Evolutionary conservation across 2,888 invertebrate species (phyloP), one percentile per base, ranked within the genome.

Genomic region (Ochropleura leucogaster): DNA sequence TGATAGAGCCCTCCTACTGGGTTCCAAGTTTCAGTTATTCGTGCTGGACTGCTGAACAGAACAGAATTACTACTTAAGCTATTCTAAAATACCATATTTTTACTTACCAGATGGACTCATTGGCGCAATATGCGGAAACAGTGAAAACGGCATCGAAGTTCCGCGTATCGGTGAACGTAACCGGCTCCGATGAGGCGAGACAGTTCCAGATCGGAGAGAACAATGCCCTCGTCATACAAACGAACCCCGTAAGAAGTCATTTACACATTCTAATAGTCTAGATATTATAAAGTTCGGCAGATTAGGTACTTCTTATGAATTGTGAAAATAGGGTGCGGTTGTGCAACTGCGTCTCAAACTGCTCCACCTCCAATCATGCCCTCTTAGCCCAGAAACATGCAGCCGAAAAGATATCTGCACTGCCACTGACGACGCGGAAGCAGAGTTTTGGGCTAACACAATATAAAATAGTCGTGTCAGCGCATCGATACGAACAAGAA

Each of bases 151-250:
- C 94, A 0, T 94, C 92, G 7, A 96, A 96, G 79, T 82, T 96
- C 30, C 91, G 96, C 64, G 88, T 96, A 62, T 92, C 95, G 0
- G 94, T 95, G 44, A 95, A 95, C 72, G 94, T 95, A 6, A 93
- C 93, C 6, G 94, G 93, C 1, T 93, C 93, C 1, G 96, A 97
- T 68, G 97, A 96, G 82, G 91, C 94, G 30, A 95, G 96, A 55
- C 96, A 97, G 77, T 97, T 98, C 89, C 98, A 97, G 85, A 97
- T 99, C 10, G 98, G 97, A 88, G 97, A 97, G 68, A 97, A 98
- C 77, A 99, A 98, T 89, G 97, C 98, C 0, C 97, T 99, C 95
- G 97, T 98, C 72, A 97, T 99, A 64, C 99, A 99, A 93, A 98
- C 98, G 83, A 97, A 98, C 90, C 97, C 98, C 93, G 98, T 57